Conservation (phyloP, 2,888 invertebrate species). For the Ashinkailepas kermadecensis region DNA sequence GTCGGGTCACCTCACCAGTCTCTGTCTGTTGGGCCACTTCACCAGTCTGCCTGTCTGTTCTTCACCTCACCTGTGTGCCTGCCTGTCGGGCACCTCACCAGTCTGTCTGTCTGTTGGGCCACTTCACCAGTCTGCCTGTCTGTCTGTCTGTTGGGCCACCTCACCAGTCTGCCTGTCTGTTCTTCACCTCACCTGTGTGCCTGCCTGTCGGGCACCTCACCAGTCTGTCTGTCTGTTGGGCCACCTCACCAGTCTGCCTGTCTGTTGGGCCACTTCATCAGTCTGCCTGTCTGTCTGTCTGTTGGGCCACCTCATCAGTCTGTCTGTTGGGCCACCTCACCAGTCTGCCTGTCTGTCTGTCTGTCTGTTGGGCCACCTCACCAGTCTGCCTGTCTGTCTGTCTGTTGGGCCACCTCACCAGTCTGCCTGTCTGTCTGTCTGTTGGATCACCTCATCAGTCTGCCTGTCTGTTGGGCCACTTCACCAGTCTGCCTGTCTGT, state of each 20-base stretch:
- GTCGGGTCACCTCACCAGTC: not conserved
- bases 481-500: not conserved
- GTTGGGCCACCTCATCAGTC: too few relatives aligned
- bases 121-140: not conserved
- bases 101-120: constrained; percentile 1
- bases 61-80: not conserved
- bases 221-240: not conserved
- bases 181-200: not conserved
- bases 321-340: too few relatives aligned
- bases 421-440: not conserved
- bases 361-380: too few relatives aligned
- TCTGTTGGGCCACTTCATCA: not conserved
- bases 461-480: too few relatives aligned
- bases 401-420: not conserved
- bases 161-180: not conserved
- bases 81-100: too few relatives aligned
- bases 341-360: not conserved
- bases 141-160: constrained; percentile 12
- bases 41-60: not conserved
- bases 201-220: too few relatives aligned
- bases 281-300: not conserved
- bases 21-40: too few relatives aligned
- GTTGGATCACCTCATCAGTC: not conserved
- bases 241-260: constrained; percentile 3
- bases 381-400: not conserved